Base-by-base conservation (phyloP, 2,888 invertebrate species). In the Salticus scenicus region DNA sequence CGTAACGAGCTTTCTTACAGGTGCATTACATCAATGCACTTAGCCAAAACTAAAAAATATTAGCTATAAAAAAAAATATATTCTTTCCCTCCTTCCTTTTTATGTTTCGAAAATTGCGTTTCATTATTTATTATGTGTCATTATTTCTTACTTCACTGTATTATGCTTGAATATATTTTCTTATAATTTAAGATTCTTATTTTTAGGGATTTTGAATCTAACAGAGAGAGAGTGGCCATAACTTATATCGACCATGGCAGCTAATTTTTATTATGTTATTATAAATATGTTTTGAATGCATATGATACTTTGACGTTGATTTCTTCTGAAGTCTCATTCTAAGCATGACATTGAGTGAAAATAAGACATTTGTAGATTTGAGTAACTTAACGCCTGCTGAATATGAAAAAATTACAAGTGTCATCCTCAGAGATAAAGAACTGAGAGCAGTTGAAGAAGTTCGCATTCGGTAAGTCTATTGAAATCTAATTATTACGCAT, bases 391-490 rank as follows among this genome's bases (percentile, higher is more conserved):
- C 87, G 0, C 74, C 76, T n/a, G 20, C 83, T 2, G 88, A 88
- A 63, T 88, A 81, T 73, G 84, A 85, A 33, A 83, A 88, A 24
- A 88, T 88, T 17, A 47, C 85, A 12, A 79, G 42, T 47, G 88
- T 88, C 1, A 67, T 88, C 42, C 84, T 77, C 63, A 75, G 88
- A 42, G 88, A 88, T 51, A 69, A 87, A 79, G 78, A 86, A 28
- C 69, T 88, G 64, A 77, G 88, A 57, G 69, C 67, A 1, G n/a
- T 87, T 51, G 87, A 88, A 69, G 88, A 88, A 64, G 66, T 74
- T 27, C 79, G 88, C 12, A 87, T 88, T 57, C 78, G 83, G 88
- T 88, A 67, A 87, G 88, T 84, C 14, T 5, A 24, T n/a, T 51
- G n/a, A n/a, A n/a, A n/a, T n/a, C n/a, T n/a, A n/a, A n/a, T n/a